Evolutionary conservation across 2,113 vertebrate genomes (phyloP), one percentile per base, ranked within the genome.

Genomic region (Siphamia tubifer): DNA sequence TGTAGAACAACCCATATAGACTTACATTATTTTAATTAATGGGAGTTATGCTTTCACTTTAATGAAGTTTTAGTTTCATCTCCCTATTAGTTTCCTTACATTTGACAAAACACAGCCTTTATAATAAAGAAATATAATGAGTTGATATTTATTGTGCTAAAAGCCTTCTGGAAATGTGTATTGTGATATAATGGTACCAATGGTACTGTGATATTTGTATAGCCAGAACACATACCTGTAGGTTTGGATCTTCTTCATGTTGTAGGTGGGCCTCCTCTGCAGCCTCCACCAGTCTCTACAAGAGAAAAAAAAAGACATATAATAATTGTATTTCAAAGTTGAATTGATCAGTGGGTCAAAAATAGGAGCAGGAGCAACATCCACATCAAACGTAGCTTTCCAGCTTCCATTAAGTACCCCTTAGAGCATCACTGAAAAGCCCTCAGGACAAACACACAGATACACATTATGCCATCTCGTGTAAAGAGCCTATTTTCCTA

Each of bases 201-300:
- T n/a, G n/a, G n/a, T n/a, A n/a, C n/a, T n/a, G n/a, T 44, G 10
- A 32, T 30, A 28, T 40, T 13, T 16, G 31, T 36, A 15, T 4
- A 25, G 5, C 24, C n/a, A 48, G 15, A 3, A 15, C 12, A 53
- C 45, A 36, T 19, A 99, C 98, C 95, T 98, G 96, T 16, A 99
- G 88, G 67, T 99, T 88, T 61, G 96, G 95, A 79, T 99, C 95
- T 74, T 98, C 98, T 44, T 96, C 94, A 0, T 99, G 98, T 75
- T 99, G 96, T 60, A 98, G 89, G 48, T 99, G 96, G 35, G 98
- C 98, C 65, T 98, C 96, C 79, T 99, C 97, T 53, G 98, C 98
- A 40, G 98, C 97, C 77, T 98, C 96, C 10, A 99, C 97, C 28
- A 99, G 93, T 39, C 96, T 94, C 98, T 99, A 44, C 10, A 77